phyloP scores from a whole-genome alignment of 1,140 invertebrate species.

The Carcinoscorpius rotundicauda region DNA sequence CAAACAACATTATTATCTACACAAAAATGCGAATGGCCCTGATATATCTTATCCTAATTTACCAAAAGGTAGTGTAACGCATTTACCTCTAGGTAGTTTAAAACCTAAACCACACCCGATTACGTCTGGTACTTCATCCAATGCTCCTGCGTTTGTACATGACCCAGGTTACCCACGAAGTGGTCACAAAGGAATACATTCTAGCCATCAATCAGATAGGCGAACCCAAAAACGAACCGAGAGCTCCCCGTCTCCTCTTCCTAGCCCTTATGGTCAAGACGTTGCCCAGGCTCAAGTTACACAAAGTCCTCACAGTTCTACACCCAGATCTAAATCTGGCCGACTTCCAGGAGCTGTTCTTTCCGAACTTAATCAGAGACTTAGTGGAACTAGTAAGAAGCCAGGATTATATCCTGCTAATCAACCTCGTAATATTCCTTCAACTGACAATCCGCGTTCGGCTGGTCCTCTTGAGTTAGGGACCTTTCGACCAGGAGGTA shows the following conservation, averaged over 20 bases:
- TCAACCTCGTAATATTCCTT: constrained; percentile 7
- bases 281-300: background rate
- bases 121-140: constrained; percentile 5
- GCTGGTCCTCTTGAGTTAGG: constrained; percentile 8
- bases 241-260: constrained; percentile 10
- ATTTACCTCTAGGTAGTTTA: constrained; percentile 6
- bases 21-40: constrained; percentile 20
- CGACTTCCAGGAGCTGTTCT: constrained; percentile 13
- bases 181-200: too few relatives aligned
- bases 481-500: constrained; percentile 5
- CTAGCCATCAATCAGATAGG: constrained; percentile 12
- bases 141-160: background rate
- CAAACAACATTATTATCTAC: constrained; percentile 21
- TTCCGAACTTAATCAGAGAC: constrained; percentile 11
- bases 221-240: background rate
- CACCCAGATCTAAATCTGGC: constrained; percentile 1
- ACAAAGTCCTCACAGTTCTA: constrained; percentile 8
- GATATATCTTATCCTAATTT: constrained; percentile 13
- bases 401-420: background rate
- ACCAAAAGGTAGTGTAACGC: background rate
- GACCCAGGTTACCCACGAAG: too few relatives aligned
- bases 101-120: constrained; percentile 5
- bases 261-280: constrained; percentile 7
- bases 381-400: background rate
- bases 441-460: constrained; percentile 12